Conservation (phyloP, 1,140 invertebrate genomes). For the Dendrolimus kikuchii region DNA sequence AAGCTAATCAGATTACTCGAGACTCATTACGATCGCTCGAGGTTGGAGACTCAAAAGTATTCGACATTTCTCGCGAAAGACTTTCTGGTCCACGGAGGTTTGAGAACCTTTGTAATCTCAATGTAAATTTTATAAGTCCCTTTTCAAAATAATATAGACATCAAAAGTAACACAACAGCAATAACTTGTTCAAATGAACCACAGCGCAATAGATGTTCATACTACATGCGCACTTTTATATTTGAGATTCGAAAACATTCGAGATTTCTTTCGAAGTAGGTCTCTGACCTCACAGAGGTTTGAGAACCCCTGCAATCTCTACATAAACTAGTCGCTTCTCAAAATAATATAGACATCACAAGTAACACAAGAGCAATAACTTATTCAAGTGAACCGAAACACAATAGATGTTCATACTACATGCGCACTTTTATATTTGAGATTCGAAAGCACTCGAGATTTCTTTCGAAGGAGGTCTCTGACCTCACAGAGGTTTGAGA, state of each 20-base stretch:
- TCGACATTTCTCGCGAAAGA: too few relatives aligned
- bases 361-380: conserved; percentile 25
- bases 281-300: too few relatives aligned
- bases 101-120: neutral
- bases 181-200: conserved; percentile 48
- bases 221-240: too few relatives aligned
- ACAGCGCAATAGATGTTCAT: conserved; percentile 30
- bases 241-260: too few relatives aligned
- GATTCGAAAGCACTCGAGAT: too few relatives aligned
- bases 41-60: too few relatives aligned
- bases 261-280: too few relatives aligned
- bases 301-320: neutral
- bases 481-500: neutral
- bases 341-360: conserved; percentile 45
- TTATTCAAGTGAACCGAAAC: conserved; percentile 47
- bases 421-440: too few relatives aligned
- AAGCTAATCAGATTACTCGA: too few relatives aligned
- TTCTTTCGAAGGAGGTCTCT: too few relatives aligned
- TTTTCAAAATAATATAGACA: conserved; percentile 38
- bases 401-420: conserved; percentile 21
- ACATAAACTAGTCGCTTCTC: conserved; percentile 9
- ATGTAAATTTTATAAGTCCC: conserved; percentile 8
- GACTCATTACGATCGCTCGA: too few relatives aligned
- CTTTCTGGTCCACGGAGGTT: too few relatives aligned
- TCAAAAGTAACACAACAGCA: conserved; percentile 21